These are phyloP conservation scores for Nowickia ferox DNA, from an alignment of 2,888 invertebrate species.

Conservation along the genomic window DNA sequence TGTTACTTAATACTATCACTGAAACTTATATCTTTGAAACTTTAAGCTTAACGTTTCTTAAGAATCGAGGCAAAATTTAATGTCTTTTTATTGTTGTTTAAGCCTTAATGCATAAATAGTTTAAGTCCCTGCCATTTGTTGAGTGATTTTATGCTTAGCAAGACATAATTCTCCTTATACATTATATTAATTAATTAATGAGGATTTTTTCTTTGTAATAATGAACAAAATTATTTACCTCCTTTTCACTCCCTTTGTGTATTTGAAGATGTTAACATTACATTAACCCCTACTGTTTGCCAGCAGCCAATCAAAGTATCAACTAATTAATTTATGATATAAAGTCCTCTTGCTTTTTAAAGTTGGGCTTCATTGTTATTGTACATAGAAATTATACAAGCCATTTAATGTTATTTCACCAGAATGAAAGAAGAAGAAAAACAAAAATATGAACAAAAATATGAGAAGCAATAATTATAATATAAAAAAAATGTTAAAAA, in stretches of 20 bases:
- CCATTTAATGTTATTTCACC: constrained; percentile 35
- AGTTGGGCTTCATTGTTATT: constrained; percentile 5
- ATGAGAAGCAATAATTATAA: neutral
- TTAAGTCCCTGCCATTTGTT: neutral
- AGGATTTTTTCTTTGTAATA: neutral
- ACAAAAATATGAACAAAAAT: neutral
- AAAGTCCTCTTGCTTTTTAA: constrained; percentile 39
- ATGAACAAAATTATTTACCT: neutral
- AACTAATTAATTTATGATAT: constrained; percentile 60
- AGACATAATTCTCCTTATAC: constrained; percentile 7
- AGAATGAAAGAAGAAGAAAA: neutral
- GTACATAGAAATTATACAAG: constrained; percentile 46
- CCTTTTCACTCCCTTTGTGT: neutral
- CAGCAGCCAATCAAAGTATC: constrained; percentile 9
- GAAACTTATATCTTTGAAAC: neutral
- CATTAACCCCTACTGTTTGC: constrained; percentile 26
- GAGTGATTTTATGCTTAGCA: constrained; percentile 14
- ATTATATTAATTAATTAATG: constrained; percentile 24
- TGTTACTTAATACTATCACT: neutral
- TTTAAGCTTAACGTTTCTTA: neutral
- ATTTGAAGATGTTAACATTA: neutral
- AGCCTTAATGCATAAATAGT: neutral
- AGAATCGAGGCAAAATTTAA: neutral
- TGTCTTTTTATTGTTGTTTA: neutral
- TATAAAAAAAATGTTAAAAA: too few relatives aligned